phyloP scores from a whole-genome alignment of 2,888 invertebrate species.

The Machimus atricapillus region DNA sequence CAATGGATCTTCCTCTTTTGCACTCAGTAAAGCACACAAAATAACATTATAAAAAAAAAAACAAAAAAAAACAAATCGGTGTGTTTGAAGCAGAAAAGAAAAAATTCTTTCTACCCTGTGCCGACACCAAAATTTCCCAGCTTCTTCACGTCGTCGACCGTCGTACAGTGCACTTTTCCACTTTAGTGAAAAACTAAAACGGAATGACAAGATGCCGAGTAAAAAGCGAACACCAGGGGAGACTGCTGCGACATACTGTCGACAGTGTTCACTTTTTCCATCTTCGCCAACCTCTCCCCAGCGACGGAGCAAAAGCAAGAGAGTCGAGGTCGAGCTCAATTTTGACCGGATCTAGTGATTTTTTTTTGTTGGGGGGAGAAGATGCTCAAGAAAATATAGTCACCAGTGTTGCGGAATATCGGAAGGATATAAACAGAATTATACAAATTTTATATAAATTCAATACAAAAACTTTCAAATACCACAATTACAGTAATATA shows the following conservation, averaged over 20 bases:
- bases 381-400: neutral
- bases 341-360: neutral
- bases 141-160: neutral
- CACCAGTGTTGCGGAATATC: neutral
- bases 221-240: slow-evolving; percentile 1
- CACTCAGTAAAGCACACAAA: neutral
- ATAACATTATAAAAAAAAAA: neutral
- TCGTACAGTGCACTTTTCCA: slow-evolving; percentile 25
- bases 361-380: neutral
- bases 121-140: neutral
- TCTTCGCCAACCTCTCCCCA: neutral
- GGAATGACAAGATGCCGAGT: slow-evolving; percentile 12
- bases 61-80: neutral
- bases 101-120: neutral
- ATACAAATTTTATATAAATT: neutral
- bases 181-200: slow-evolving; percentile 25
- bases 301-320: neutral
- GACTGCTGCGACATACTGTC: slow-evolving; percentile 14
- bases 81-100: slow-evolving; percentile 19
- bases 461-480: neutral
- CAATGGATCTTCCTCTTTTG: neutral
- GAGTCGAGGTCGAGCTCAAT: neutral
- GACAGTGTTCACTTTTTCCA: neutral
- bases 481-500: neutral
- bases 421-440: neutral